phyloP scores from a whole-genome alignment of 2,888 invertebrate species.

The Ecdyonurus torrentis region DNA sequence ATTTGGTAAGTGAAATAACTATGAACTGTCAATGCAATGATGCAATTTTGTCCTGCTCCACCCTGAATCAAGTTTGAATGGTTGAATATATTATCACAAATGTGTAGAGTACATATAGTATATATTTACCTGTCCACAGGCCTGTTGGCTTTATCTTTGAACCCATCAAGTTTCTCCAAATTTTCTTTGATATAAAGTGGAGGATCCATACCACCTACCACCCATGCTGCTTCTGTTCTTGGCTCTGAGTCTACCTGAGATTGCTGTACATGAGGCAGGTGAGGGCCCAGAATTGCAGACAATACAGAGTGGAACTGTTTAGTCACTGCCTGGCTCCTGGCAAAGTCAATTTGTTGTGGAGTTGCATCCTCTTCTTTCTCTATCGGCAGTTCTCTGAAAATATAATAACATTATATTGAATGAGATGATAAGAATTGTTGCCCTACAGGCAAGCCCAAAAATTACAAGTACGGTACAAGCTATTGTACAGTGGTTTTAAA shows the following conservation, averaged over 20 bases:
- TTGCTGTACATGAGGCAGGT: conserved; percentile 41
- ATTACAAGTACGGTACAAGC: background rate
- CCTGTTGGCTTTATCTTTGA: conserved; percentile 8
- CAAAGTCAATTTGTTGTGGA: conserved; percentile 26
- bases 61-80: too few species aligned
- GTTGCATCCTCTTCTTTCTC: conserved; percentile 11
- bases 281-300: conserved; percentile 37
- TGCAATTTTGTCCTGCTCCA: too few species aligned
- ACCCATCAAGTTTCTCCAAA: conserved; percentile 22
- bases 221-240: conserved; percentile 75
- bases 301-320: conserved; percentile 54
- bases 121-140: background rate
- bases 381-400: conserved; percentile 14
- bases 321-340: conserved; percentile 33
- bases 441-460: background rate
- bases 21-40: too few species aligned
- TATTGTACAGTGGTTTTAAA: too few species aligned
- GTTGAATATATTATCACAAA: too few species aligned
- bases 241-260: conserved; percentile 57
- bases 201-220: conserved; percentile 51
- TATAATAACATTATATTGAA: background rate
- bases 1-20: too few species aligned
- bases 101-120: too few species aligned
- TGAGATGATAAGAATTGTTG: background rate
- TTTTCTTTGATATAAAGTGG: conserved; percentile 28